phyloP scores from a whole-genome alignment of 2,113 vertebrate genomes.

The Suricata suricatta region DNA sequence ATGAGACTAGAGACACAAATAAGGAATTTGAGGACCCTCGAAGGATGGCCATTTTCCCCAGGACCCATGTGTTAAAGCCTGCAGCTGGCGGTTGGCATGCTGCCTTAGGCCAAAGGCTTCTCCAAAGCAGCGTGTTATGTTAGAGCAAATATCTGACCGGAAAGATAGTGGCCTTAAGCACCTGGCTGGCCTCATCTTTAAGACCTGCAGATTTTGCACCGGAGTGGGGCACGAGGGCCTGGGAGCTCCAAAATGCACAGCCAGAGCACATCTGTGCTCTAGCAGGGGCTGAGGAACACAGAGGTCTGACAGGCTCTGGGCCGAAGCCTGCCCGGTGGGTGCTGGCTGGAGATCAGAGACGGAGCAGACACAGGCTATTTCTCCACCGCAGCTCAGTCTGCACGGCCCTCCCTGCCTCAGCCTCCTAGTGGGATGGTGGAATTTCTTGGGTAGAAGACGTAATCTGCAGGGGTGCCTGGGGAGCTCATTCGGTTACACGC shows the following conservation, averaged over 20 bases:
- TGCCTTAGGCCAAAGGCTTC: neutral
- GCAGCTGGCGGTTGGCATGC: too few species aligned
- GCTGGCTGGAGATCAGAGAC: too few species aligned
- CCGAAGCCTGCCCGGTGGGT: too few species aligned
- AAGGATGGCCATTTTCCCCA: neutral
- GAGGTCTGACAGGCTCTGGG: neutral
- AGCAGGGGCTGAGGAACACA: neutral
- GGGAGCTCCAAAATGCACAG: too few species aligned
- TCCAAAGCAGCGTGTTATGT: neutral
- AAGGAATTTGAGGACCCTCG: neutral
- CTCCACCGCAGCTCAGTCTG: fast-evolving
- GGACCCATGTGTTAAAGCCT: neutral
- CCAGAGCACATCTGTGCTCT: too few species aligned
- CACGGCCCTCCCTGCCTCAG: too few species aligned
- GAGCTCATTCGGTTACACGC: too few species aligned
- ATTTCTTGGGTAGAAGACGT: neutral
- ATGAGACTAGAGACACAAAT: neutral
- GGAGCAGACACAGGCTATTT: too few species aligned
- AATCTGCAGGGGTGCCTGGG: too few species aligned
- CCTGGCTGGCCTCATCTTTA: neutral
- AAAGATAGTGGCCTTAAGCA: neutral
- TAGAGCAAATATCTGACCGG: neutral
- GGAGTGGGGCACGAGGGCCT: neutral
- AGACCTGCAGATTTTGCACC: neutral
- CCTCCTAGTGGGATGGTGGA: neutral